Conservation (phyloP, 2,113 vertebrate species). For the Steatornis caripensis region DNA sequence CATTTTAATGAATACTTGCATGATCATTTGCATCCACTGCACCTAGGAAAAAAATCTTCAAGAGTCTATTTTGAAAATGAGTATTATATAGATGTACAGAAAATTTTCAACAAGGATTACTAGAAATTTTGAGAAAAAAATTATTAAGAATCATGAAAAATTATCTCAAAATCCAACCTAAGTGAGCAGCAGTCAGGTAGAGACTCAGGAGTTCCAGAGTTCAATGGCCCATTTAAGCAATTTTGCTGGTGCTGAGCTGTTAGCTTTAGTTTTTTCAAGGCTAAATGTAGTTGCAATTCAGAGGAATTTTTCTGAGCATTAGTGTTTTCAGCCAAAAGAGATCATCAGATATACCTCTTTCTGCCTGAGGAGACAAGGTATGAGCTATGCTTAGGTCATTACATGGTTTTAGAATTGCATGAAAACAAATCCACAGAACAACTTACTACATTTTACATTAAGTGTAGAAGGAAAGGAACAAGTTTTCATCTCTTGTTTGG, state of each 20-base stretch:
- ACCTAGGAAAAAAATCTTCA: neutral
- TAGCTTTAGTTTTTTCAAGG: neutral
- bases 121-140: neutral
- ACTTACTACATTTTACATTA: neutral
- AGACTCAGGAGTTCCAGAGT: neutral
- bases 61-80: neutral
- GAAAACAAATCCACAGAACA: neutral
- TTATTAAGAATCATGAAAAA: neutral
- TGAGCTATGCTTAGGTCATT: neutral
- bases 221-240: neutral
- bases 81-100: neutral
- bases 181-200: neutral
- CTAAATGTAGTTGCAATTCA: neutral
- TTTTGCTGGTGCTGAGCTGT: neutral
- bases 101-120: neutral
- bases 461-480: conserved; percentile 76
- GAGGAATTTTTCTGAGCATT: neutral
- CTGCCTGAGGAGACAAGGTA: neutral
- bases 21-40: neutral
- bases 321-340: neutral
- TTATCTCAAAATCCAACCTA: neutral
- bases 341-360: neutral
- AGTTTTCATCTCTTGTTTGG: conserved; percentile 82
- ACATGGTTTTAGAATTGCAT: neutral
- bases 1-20: neutral